These are phyloP conservation scores for Schrankia costaestrigalis DNA, from an alignment of 2,888 invertebrate species.

Conservation along the genomic window DNA sequence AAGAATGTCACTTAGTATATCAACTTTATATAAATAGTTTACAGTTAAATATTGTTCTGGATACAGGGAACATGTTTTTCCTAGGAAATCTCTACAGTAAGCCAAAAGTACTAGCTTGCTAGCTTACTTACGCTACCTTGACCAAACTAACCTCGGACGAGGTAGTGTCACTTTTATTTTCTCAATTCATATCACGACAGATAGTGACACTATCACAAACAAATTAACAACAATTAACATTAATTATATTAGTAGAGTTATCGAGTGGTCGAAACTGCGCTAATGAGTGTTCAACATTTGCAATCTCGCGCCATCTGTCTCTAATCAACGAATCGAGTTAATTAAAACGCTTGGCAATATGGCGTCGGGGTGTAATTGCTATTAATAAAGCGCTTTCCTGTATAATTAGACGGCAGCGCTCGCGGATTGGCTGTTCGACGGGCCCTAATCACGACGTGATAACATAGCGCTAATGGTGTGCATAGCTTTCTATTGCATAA, in stretches of 20 bases:
- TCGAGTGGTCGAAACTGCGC: conserved; percentile 50
- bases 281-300: conserved; percentile 65
- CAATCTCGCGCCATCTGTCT: conserved; percentile 76
- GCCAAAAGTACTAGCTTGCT: no score
- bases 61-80: no score
- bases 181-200: no score
- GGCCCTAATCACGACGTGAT: conserved; percentile 76
- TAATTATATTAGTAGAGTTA: conserved; percentile 24
- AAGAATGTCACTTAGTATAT: no score
- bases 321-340: conserved; percentile 79
- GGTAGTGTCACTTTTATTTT: no score
- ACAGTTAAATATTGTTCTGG: no score
- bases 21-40: no score
- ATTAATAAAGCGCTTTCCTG: conserved; percentile 79
- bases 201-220: conserved; percentile 11
- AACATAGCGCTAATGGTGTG: conserved; percentile 71
- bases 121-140: no score
- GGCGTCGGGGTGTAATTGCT: conserved; percentile 77
- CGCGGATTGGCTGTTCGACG: conserved; percentile 70
- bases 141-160: no score
- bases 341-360: conserved; percentile 79
- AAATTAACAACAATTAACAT: conserved; percentile 29
- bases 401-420: conserved; percentile 71
- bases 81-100: no score
- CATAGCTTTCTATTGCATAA: conserved; percentile 58